A percentile compares a stretch with the other conserved stretches of the same genome.
Evolutionary conservation across 2,888 invertebrate genomes (phyloP).

Genomic region (Metacarcinus magister): DNA sequence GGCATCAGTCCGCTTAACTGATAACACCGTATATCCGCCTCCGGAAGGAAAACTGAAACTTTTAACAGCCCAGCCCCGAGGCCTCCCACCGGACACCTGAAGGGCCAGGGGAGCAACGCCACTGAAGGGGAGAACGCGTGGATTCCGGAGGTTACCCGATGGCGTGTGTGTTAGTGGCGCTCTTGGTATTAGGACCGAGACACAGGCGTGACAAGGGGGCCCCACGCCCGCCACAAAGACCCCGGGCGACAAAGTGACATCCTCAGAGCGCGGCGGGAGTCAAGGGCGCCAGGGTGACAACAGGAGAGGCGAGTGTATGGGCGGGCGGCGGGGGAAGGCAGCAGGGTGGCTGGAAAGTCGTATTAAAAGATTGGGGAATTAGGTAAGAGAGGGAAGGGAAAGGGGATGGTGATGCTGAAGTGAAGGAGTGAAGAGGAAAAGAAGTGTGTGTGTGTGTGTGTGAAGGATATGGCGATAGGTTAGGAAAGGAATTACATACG

Average conservation of each 20-base stretch:
- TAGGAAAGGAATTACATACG: too few species aligned
- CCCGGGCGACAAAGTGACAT: slow-evolving; percentile 75
- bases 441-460: neutral
- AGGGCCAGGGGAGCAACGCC: neutral
- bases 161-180: slow-evolving; percentile 32
- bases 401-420: neutral
- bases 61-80: neutral
- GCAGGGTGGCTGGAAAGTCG: neutral
- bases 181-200: slow-evolving; percentile 74
- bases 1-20: slow-evolving; percentile 75
- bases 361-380: neutral
- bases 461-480: too few species aligned
- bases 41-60: slow-evolving; percentile 30
- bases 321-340: neutral
- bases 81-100: neutral
- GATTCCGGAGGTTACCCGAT: slow-evolving; percentile 37
- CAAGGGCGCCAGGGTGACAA: slow-evolving; percentile 72
- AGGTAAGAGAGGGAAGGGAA: neutral
- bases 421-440: neutral
- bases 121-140: neutral
- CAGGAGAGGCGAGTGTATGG: slow-evolving; percentile 34
- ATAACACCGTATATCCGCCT: slow-evolving; percentile 46
- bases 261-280: slow-evolving; percentile 64
- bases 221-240: slow-evolving; percentile 70
- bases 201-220: slow-evolving; percentile 74